Evolutionary conservation across 1,140 invertebrate genomes (phyloP), one percentile per base, ranked within the genome.

Genomic region (Ceratosolen fusciceps): DNA sequence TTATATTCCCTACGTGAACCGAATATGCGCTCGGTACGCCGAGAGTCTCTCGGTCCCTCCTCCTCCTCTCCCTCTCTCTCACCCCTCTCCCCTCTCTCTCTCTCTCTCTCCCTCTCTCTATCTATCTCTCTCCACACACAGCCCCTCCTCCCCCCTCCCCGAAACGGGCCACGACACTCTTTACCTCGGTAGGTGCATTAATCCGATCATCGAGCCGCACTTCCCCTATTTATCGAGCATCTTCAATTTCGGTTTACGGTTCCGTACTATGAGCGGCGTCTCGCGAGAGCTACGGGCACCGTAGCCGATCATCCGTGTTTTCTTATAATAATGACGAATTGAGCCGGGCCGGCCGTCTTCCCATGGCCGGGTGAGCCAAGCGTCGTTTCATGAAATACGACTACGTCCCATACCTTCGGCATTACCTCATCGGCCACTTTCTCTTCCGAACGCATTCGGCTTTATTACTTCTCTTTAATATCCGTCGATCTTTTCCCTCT

Each of bases 1-100:
- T 74, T 58, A 74, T 74, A 74, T 58, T 5, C 43, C 24, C 21
- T 49, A 74, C 72, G 65, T 75, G 72, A 56, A 10, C 21, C 21
- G 73, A 80, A 80, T 80, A 70, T 74, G 10, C 19, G 54, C 37
- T 67, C 47, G 54, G 58, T 24, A 21, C 34, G 54, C 29, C 58
- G n/a, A n/a, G n/a, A n/a, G n/a, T n/a, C 31, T 24, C 4, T 31
- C 24, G 14, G 26, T 34, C n/a, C 76, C 37, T 34, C 60, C 10
- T 79, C 49, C 39, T 29, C 52, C 39, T 60, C 39, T 60, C 39
- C 56, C 12, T 31, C 9, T 31, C 56, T 74, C 49, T 62, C 73
- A 47, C 43, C 14, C 8, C 5, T 21, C 58, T 49, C 60, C 67
- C 37, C 52, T 80, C 75, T 37, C 65, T 49, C 29, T 1, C n/a